A percentile compares a stretch with the other conserved stretches of the same genome.
Evolutionary conservation across 1,140 invertebrate genomes (phyloP).

Genomic region (Neuroterus valhalla): DNA sequence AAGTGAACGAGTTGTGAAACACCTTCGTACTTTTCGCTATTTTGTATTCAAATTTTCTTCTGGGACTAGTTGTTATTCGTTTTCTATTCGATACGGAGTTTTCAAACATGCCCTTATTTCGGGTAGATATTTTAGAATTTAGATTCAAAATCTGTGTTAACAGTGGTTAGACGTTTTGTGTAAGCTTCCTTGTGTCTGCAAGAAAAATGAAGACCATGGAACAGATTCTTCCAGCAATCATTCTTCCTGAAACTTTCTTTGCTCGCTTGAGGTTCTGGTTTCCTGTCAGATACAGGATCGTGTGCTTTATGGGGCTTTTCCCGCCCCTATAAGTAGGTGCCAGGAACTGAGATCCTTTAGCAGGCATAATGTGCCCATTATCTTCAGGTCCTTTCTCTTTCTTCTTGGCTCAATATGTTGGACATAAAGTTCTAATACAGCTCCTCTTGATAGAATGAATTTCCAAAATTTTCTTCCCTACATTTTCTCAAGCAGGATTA

Average conservation of each 20-base stretch:
- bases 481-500: not conserved
- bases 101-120: too few relatives aligned
- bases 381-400: conserved; percentile 58
- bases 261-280: conserved; percentile 34
- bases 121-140: too few relatives aligned
- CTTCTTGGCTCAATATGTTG: not conserved
- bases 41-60: too few relatives aligned
- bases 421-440: not conserved
- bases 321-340: conserved; percentile 1
- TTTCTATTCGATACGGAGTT: too few relatives aligned
- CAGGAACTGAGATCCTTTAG: conserved; percentile 40
- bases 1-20: not conserved
- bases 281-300: conserved; percentile 60
- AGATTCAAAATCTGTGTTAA: too few relatives aligned
- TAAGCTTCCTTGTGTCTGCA: too few relatives aligned
- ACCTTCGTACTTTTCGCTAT: too few relatives aligned
- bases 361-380: conserved; percentile 64
- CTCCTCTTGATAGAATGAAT: not conserved
- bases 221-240: conserved; percentile 42
- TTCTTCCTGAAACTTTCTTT: conserved; percentile 56
- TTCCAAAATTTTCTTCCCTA: not conserved
- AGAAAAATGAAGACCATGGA: not conserved
- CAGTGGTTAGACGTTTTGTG: too few relatives aligned
- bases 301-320: conserved; percentile 59
- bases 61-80: too few relatives aligned